Conservation (phyloP, 2,888 invertebrate species). For the Mythimna loreyi region DNA sequence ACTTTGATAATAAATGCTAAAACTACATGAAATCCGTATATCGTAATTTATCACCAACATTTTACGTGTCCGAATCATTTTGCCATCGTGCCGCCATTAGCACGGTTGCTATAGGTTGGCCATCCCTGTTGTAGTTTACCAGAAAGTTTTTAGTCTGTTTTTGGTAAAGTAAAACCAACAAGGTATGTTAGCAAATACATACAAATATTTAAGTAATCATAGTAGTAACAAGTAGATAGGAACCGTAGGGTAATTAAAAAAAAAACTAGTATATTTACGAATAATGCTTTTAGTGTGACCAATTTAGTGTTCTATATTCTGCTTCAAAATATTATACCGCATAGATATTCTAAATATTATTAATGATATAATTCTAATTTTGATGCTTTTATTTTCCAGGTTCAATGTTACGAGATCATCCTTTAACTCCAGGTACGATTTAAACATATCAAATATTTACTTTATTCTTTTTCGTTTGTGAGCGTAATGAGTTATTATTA, state of each 20-base stretch:
- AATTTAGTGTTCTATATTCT: conserved; percentile 1
- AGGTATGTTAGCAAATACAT: not conserved
- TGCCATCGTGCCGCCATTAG: too few species aligned
- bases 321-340: conserved; percentile 16
- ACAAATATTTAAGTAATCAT: not conserved
- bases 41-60: too few species aligned
- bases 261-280: not conserved
- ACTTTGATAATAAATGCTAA: too few species aligned
- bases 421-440: conserved; percentile 84
- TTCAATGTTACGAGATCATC: conserved; percentile 89
- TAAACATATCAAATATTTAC: not conserved
- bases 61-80: not conserved
- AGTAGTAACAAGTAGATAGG: not conserved
- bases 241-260: not conserved
- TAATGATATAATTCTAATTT: conserved; percentile 16
- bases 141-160: not conserved
- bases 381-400: conserved; percentile 74
- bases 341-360: not conserved
- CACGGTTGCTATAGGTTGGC: too few species aligned
- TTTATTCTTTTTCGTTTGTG: too few species aligned
- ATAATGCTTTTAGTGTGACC: conserved; percentile 2
- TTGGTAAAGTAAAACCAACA: too few species aligned
- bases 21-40: too few species aligned
- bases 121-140: not conserved
- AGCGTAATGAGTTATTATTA: too few species aligned